Conservation (phyloP, 2,113 vertebrate species). For the Clinocottus analis region DNA sequence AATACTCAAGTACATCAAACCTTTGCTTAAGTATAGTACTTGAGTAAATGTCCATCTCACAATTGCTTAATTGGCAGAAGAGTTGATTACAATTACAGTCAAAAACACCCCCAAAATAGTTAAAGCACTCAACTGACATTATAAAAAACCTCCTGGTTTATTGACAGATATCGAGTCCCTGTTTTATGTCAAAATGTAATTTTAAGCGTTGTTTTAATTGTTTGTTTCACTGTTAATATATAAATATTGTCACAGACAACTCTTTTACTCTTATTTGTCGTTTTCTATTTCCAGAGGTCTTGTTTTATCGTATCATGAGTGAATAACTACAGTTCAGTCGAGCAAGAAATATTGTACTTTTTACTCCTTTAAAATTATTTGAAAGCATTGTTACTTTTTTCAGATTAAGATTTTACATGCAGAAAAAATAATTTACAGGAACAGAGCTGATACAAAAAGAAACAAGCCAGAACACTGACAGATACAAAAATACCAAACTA, state of each 20-base stretch:
- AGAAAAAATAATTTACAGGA: background rate
- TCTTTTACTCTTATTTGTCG: background rate
- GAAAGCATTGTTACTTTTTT: background rate
- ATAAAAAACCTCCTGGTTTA: too few species aligned
- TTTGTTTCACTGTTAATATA: background rate
- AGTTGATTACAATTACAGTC: background rate
- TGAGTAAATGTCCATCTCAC: background rate
- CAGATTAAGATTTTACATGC: too few species aligned
- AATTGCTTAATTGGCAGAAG: background rate
- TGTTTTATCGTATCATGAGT: too few species aligned
- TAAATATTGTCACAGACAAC: background rate
- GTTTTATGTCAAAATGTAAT: too few species aligned
- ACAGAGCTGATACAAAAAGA: background rate
- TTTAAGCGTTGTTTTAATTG: too few species aligned
- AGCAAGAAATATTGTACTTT: background rate
- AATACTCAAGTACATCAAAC: background rate
- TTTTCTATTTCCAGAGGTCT: too few species aligned
- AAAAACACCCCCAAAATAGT: background rate
- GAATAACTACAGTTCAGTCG: too few species aligned
- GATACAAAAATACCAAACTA: background rate
- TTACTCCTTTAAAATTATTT: background rate
- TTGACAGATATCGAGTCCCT: too few species aligned
- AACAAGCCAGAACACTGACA: background rate
- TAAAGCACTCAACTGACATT: background rate
- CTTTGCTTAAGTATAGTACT: background rate